Conservation (phyloP, 2,888 invertebrate species). For the Prenolepis imparis region DNA sequence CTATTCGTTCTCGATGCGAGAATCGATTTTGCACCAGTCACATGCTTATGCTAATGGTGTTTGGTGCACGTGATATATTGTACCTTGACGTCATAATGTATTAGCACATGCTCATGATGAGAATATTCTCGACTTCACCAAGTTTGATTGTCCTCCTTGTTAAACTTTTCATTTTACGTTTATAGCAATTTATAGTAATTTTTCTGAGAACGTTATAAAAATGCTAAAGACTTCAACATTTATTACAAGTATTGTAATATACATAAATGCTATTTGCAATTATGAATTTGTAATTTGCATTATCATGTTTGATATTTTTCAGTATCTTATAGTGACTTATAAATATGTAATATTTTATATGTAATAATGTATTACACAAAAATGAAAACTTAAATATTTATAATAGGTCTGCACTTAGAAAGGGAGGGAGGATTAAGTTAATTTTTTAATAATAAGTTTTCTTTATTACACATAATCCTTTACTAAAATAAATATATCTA, state of each 20-base stretch:
- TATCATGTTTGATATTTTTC: slow-evolving; percentile 2
- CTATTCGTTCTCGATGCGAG: slow-evolving; percentile 24
- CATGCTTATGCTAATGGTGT: slow-evolving; percentile 75
- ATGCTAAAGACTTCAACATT: not conserved
- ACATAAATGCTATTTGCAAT: not conserved
- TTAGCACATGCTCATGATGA: slow-evolving; percentile 71
- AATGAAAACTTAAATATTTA: not conserved
- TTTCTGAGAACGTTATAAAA: not conserved
- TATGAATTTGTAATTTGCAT: not conserved
- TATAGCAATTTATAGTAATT: not conserved
- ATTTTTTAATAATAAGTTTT: not conserved
- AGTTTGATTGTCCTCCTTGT: slow-evolving; percentile 14
- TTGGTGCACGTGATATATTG: slow-evolving; percentile 63
- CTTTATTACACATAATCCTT: not conserved
- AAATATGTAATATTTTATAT: slow-evolving; percentile 5
- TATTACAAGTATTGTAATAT: not conserved
- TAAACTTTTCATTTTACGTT: not conserved
- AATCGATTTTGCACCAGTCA: slow-evolving; percentile 65
- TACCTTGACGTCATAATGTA: slow-evolving; percentile 69
- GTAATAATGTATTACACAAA: not conserved
- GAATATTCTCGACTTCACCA: slow-evolving; percentile 52
- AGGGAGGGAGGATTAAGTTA: not conserved
- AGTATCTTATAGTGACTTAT: not conserved
- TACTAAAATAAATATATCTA: not conserved
- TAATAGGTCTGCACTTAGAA: not conserved